A percentile compares a stretch with the other conserved stretches of the same genome.
Evolutionary conservation across 2,797 vertebrate species (phyloP).

Genomic region (Rhodeus uyekii): DNA sequence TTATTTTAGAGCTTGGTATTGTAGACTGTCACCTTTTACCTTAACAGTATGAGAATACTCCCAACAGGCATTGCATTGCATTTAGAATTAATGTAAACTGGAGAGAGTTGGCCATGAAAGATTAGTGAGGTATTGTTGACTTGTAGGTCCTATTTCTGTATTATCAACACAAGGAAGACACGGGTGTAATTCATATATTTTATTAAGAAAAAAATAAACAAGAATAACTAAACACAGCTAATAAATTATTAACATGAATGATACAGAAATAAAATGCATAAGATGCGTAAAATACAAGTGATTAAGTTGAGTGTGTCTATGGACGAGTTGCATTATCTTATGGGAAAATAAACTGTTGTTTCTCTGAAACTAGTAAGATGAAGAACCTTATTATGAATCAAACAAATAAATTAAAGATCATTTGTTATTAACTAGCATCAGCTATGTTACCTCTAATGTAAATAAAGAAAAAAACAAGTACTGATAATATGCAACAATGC

Average conservation of each 20-base stretch:
- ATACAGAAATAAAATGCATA: not conserved
- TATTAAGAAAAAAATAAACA: too few relatives aligned
- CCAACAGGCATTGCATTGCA: too few relatives aligned
- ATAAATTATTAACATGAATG: not conserved
- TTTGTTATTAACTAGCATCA: not conserved
- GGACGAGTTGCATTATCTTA: not conserved
- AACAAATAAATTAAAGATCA: not conserved
- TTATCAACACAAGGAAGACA: not conserved
- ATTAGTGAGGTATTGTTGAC: not conserved
- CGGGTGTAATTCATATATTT: too few relatives aligned
- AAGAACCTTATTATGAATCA: not conserved
- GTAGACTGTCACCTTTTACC: too few relatives aligned
- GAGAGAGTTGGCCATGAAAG: not conserved
- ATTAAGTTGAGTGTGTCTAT: not conserved
- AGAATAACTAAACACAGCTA: not conserved
- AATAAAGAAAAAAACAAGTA: not conserved
- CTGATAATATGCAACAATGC: not conserved
- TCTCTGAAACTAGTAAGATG: not conserved
- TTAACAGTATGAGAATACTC: too few relatives aligned
- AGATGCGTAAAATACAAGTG: not conserved
- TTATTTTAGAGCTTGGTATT: too few relatives aligned
- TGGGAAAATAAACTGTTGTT: not conserved
- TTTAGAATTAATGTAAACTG: too few relatives aligned
- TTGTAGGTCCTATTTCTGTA: not conserved
- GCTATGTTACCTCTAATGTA: not conserved